Evolutionary conservation across 2,113 vertebrate species (phyloP).

Genomic region (Hippocampus guttulatus): DNA sequence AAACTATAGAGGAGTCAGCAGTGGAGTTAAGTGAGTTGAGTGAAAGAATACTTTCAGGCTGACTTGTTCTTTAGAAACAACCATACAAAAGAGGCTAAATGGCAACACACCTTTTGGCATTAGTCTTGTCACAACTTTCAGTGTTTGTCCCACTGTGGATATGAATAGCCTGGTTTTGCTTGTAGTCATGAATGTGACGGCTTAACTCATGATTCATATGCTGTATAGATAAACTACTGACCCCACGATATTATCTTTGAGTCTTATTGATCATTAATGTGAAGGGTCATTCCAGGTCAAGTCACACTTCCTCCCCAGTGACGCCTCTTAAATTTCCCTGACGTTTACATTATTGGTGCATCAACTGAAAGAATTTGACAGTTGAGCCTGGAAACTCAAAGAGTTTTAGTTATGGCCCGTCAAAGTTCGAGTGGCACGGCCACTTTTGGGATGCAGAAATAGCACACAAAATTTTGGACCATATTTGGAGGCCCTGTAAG

Average conservation of each 20-base stretch:
- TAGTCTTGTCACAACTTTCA: constrained; percentile 44
- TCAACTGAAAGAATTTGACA: no score
- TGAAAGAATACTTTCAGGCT: constrained; percentile 45
- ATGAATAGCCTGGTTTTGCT: constrained; percentile 25
- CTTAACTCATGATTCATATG: constrained; percentile 23
- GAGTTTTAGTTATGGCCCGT: no score
- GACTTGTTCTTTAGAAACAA: constrained; percentile 36
- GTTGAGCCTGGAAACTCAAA: no score
- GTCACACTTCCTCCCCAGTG: no score
- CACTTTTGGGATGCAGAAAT: no score
- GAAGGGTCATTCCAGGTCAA: neutral
- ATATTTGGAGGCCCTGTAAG: no score
- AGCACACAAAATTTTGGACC: no score
- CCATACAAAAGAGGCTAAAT: constrained; percentile 21
- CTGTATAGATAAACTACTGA: constrained; percentile 26
- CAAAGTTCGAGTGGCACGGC: no score
- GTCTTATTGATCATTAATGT: constrained; percentile 53
- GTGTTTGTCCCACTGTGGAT: constrained; percentile 35
- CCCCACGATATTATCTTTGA: constrained; percentile 24
- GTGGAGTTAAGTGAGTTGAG: constrained; percentile 4
- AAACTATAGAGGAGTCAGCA: neutral
- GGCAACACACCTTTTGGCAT: constrained; percentile 54
- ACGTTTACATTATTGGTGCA: no score
- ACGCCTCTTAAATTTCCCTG: no score
- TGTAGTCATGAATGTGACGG: constrained; percentile 25